A percentile compares a stretch with the other conserved stretches of the same genome.
These are phyloP conservation scores for Rotaria sp. DNA, from an alignment of 2,888 invertebrate genomes.

Conservation along the genomic window DNA sequence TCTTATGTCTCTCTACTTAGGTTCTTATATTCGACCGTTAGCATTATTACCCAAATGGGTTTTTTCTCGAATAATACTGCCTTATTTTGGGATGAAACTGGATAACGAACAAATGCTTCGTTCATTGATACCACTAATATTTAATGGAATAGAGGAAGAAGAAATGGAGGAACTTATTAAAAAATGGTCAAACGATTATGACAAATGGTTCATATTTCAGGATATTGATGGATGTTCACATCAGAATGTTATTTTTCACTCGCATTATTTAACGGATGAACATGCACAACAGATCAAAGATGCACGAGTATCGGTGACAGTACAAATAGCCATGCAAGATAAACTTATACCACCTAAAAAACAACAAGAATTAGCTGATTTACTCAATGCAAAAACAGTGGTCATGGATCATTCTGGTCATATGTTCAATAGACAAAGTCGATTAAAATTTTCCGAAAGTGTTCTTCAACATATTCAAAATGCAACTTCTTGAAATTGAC, in stretches of 20 bases:
- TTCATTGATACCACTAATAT: not conserved
- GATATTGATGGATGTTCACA: not conserved
- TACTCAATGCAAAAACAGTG: not conserved
- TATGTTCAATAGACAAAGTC: not conserved
- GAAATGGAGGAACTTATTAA: not conserved
- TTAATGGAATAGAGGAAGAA: not conserved
- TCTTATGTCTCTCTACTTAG: too few relatives aligned
- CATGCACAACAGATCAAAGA: not conserved
- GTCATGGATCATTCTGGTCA: not conserved
- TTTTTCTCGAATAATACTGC: not conserved
- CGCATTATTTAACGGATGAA: not conserved
- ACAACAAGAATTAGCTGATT: not conserved
- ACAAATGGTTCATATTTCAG: not conserved
- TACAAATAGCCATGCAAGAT: not conserved
- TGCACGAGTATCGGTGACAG: not conserved
- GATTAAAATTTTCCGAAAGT: too few relatives aligned
- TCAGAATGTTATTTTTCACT: not conserved
- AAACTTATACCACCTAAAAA: not conserved
- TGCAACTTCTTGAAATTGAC: too few relatives aligned
- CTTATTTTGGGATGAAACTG: not conserved
- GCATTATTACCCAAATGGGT: not conserved
- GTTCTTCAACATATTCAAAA: too few relatives aligned
- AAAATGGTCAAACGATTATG: not conserved
- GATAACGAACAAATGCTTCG: not conserved
- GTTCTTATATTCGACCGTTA: not conserved